Base-by-base conservation (phyloP, 1,140 invertebrate genomes). In the Parapsyche elsis region DNA sequence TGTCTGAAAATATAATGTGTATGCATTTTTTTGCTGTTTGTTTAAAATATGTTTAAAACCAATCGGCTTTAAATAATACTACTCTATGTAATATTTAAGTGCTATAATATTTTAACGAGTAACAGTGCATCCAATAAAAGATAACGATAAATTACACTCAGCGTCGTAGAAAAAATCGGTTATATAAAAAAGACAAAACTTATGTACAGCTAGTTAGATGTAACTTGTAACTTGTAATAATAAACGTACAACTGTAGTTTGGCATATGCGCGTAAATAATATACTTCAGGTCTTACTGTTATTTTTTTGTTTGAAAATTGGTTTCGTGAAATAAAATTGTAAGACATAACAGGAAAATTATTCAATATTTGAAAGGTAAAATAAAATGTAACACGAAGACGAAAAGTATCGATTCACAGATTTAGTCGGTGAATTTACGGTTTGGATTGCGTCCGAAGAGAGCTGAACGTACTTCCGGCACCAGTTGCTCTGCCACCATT, bases 351-450 rank as follows among this genome's bases (percentile, higher is more conserved):
- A 19, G 26, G n/a, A 44, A 44, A 78, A 2, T 67, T n/a, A n/a
- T n/a, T 21, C 12, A 26, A 30, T 19, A 71, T 75, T 45, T 76
- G n/a, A 14, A 49, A 46, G 44, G 24, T 44, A 67, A 24, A 67
- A 44, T 67, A 70, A 30, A 46, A 78, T 16, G 4, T 53, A 59
- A 46, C 71, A 57, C n/a, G n/a, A 21, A 9, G 21, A 23, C 12
- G 26, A 71, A 38, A 71, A 53, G 1, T 26, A 59, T 7, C 45
- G 4, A 12, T 77, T 14, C 14, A 53, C n/a, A 49, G 1, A 49
- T 85, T 92, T 98, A 99, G 90, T 99, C 98, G 84, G 94, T 94
- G 91, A 99, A 99, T 92, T 96, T 97, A 85, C 98, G 94, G 91
- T 99, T 99, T 49, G 94, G 93, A 89, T 99, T 99, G 83, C 92